Conservation (phyloP, 2,113 vertebrate genomes). For the Nesoenas mayeri region DNA sequence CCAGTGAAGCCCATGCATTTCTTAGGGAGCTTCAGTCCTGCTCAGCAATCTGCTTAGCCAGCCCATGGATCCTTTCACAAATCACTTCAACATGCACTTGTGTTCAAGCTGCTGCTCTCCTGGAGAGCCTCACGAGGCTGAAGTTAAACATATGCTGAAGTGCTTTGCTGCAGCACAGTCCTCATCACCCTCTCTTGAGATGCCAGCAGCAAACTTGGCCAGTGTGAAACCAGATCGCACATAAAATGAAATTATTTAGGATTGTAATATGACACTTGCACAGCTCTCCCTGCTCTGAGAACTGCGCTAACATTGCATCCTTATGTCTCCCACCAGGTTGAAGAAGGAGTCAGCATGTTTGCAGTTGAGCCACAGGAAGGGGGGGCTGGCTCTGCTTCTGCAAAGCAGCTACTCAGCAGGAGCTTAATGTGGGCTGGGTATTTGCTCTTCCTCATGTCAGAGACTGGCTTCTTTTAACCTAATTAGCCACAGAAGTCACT, state of each 20-base stretch:
- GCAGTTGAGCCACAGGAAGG: neutral
- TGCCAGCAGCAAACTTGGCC: neutral
- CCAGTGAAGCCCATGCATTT: neutral
- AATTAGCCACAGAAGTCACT: neutral
- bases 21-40: neutral
- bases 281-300: neutral
- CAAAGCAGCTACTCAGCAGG: neutral
- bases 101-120: neutral
- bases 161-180: neutral
- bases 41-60: neutral
- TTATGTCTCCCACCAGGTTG: neutral
- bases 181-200: neutral
- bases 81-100: neutral
- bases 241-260: neutral
- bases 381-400: neutral
- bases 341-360: neutral
- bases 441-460: neutral
- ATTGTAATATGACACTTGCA: neutral
- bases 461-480: neutral
- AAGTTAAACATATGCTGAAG: neutral
- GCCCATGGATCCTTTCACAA: neutral
- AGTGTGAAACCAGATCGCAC: neutral
- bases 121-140: neutral
- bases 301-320: neutral
- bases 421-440: neutral